Percentiles rank a stretch among this genome's conserved stretches.
Conservation (phyloP, 2,797 vertebrate species). For the Platalea minor region DNA sequence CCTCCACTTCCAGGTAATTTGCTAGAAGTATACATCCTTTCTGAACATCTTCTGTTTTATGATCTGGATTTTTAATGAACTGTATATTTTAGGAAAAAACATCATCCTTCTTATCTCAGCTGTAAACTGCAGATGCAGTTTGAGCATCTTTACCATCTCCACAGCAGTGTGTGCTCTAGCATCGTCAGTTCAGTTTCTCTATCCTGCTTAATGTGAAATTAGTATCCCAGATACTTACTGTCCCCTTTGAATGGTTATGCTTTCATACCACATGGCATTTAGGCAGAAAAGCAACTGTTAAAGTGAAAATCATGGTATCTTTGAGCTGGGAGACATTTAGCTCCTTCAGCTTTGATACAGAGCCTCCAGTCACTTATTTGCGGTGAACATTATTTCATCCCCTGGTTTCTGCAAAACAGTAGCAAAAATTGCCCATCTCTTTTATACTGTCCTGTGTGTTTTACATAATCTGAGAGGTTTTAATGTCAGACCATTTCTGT, state of each 20-base stretch:
- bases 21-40: neutral
- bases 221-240: neutral
- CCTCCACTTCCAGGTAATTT: neutral
- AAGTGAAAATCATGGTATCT: neutral
- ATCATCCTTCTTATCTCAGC: neutral
- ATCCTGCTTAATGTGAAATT: neutral
- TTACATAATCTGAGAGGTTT: neutral
- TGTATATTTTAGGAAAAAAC: neutral
- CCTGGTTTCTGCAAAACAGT: neutral
- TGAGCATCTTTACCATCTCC: neutral
- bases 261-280: neutral
- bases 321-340: neutral
- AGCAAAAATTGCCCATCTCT: neutral
- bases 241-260: neutral
- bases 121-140: neutral
- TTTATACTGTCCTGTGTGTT: neutral
- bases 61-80: neutral
- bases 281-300: neutral
- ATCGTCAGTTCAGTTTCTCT: neutral
- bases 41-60: neutral
- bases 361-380: neutral
- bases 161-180: neutral
- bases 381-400: neutral
- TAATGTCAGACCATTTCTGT: neutral
- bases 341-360: neutral